Evolutionary conservation across 2,888 invertebrate species (phyloP).

Genomic region (Gonocerus acuteangulatus): DNA sequence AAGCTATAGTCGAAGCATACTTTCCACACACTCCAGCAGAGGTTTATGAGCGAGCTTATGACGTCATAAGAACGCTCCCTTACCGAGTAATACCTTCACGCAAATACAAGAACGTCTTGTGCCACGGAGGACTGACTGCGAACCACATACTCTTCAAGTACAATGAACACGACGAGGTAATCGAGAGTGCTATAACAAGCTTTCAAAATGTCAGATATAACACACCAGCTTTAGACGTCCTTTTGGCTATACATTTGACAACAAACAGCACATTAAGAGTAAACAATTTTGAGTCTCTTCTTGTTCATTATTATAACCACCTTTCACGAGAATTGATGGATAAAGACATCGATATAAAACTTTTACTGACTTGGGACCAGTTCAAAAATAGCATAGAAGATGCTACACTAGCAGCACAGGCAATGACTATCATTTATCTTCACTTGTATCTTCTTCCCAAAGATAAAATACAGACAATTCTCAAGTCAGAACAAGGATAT

Average conservation of each 20-base stretch:
- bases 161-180: constrained; percentile 4
- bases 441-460: constrained; percentile 15
- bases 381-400: constrained; percentile 10
- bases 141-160: constrained; percentile 28
- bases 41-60: constrained; percentile 12
- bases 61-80: constrained; percentile 16
- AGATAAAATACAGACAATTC: constrained; percentile 4
- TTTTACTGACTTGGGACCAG: constrained; percentile 19
- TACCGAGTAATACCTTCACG: constrained; percentile 6
- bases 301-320: constrained; percentile 19
- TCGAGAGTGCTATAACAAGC: constrained; percentile 17
- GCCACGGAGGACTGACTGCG: constrained; percentile 25
- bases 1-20: constrained; percentile 19
- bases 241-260: constrained; percentile 15
- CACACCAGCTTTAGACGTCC: constrained; percentile 25
- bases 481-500: constrained; percentile 7
- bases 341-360: constrained; percentile 1
- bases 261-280: constrained; percentile 8
- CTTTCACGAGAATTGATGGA: constrained; percentile 5
- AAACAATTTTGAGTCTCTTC: constrained; percentile 9
- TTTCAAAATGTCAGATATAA: constrained; percentile 26
- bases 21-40: constrained; percentile 8
- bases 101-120: constrained; percentile 23
- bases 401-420: background rate
- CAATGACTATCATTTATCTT: constrained; percentile 12